Evolutionary conservation across 2,113 vertebrate species (phyloP).

Genomic region (Glaucomys volans): DNA sequence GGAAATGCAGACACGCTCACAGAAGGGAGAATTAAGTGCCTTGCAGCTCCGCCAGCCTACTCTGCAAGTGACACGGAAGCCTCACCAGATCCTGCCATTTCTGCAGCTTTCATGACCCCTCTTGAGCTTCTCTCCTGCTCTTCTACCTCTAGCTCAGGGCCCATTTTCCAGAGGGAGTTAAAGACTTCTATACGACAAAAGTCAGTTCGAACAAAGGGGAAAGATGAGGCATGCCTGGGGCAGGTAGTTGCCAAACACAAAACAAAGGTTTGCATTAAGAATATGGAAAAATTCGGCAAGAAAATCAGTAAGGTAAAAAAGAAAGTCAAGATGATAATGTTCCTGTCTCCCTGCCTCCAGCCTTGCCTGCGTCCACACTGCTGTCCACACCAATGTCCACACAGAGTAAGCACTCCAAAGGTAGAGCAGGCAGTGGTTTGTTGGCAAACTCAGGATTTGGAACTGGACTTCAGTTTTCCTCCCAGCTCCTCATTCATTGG

Average conservation of each 20-base stretch:
- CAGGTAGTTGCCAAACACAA: constrained; percentile 1
- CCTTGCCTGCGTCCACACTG: background rate
- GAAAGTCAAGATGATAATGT: background rate
- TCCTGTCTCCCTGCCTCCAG: background rate
- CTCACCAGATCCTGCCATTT: background rate
- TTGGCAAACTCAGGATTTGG: background rate
- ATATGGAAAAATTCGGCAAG: constrained; percentile 17
- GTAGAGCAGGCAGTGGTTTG: rapidly evolving
- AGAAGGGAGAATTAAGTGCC: background rate
- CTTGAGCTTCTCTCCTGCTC: background rate
- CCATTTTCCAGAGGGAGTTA: background rate
- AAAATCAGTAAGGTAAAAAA: background rate
- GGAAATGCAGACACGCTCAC: background rate
- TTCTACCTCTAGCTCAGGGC: background rate
- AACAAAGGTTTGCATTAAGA: background rate
- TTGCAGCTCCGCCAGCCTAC: background rate
- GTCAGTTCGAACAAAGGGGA: background rate
- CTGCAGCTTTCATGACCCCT: background rate
- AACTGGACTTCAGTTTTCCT: background rate
- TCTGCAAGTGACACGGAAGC: background rate
- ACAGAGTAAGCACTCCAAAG: background rate
- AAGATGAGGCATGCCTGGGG: background rate
- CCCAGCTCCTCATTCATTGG: background rate
- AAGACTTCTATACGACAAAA: background rate
- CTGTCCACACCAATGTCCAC: background rate